These are phyloP conservation scores for Calycopis cecrops DNA, from an alignment of 1,140 invertebrate species.

Conservation along the genomic window DNA sequence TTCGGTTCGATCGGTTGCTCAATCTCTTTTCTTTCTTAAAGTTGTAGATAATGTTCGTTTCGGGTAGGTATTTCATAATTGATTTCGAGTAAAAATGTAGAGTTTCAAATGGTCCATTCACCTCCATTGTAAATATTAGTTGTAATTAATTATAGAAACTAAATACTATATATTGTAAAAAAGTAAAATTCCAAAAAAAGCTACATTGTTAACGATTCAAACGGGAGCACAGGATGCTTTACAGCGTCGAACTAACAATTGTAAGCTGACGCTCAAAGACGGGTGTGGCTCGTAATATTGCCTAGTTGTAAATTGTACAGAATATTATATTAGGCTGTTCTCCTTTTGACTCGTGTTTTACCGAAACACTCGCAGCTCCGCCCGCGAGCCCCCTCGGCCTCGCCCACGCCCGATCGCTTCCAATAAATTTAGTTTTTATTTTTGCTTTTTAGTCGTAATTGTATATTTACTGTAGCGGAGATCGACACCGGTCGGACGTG, in stretches of 20 bases:
- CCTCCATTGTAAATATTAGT: constrained; percentile 75
- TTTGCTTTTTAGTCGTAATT: constrained; percentile 19
- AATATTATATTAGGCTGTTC: constrained; percentile 28
- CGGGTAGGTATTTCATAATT: constrained; percentile 67
- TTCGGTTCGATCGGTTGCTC: constrained; percentile 27
- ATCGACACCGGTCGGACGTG: constrained; percentile 1
- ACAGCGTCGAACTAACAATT: constrained; percentile 54
- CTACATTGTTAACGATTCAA: constrained; percentile 64
- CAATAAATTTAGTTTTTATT: constrained; percentile 18
- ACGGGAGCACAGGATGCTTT: constrained; percentile 51
- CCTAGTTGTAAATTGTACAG: constrained; percentile 45
- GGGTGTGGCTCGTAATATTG: constrained; percentile 31
- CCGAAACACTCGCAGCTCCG: constrained; percentile 15
- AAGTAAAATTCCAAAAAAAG: constrained; percentile 71
- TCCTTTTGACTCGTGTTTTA: constrained; percentile 36
- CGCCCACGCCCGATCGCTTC: constrained; percentile 1
- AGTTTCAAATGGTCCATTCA: constrained; percentile 71
- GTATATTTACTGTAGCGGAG: constrained; percentile 15
- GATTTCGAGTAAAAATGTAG: constrained; percentile 67
- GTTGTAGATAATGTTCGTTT: constrained; percentile 72
- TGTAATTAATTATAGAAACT: constrained; percentile 73
- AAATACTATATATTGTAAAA: constrained; percentile 75
- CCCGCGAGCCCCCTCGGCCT: not conserved
- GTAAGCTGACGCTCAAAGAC: constrained; percentile 51
- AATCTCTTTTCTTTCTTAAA: constrained; percentile 57